Conservation (phyloP, 2,113 vertebrate genomes). For the Callipepla squamata region DNA sequence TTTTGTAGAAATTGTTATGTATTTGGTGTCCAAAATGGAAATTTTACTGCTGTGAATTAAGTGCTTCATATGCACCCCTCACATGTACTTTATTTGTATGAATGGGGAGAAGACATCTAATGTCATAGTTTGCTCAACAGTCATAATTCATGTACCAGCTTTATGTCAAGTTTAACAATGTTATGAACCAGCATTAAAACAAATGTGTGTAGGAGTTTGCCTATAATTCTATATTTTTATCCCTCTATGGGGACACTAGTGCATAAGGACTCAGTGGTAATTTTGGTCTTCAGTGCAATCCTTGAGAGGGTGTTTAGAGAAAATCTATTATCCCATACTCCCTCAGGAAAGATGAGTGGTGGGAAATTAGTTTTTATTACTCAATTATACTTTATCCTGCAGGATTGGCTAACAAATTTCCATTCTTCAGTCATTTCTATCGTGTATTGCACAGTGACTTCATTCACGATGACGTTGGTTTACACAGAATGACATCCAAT, state of each 20-base stretch:
- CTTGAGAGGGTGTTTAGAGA: background rate
- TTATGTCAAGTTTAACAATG: background rate
- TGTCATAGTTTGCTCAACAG: background rate
- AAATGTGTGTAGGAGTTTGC: background rate
- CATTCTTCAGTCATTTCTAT: background rate
- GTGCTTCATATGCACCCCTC: background rate
- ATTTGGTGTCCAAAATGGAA: background rate
- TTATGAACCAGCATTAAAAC: background rate
- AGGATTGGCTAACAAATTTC: background rate
- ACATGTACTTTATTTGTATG: background rate
- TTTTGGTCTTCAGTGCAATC: background rate
- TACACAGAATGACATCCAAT: background rate
- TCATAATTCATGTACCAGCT: background rate
- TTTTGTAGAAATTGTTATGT: background rate
- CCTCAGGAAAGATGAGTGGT: background rate
- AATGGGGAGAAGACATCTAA: background rate
- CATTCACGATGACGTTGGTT: background rate
- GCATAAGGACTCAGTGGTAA: background rate
- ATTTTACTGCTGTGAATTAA: background rate
- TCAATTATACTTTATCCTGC: background rate
- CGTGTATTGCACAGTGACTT: background rate
- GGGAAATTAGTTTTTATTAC: background rate
- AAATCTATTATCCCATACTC: conserved; percentile 5
- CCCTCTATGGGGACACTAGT: background rate
- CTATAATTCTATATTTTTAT: background rate